Conservation (phyloP, 2,113 vertebrate species). For the Dipodomys spectabilis region DNA sequence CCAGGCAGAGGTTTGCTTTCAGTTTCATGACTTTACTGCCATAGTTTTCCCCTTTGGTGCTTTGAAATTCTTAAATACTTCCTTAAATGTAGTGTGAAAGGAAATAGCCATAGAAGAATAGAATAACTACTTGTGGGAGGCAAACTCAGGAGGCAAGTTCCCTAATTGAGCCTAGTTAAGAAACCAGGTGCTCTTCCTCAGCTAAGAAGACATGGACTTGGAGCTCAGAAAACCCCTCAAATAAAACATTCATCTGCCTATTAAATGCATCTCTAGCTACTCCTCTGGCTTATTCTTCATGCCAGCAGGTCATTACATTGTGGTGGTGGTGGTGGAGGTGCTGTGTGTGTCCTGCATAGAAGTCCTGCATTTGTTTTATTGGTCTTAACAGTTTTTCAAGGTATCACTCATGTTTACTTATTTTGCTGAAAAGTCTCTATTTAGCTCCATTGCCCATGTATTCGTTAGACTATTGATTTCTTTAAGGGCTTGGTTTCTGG, state of each 20-base stretch:
- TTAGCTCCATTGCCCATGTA: too few species aligned
- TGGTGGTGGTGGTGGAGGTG: too few species aligned
- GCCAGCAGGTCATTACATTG: background rate
- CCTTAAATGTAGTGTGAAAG: background rate
- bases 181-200: background rate
- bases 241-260: background rate
- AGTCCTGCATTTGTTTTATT: background rate
- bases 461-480: too few species aligned
- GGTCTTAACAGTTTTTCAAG: constrained; percentile 1
- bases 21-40: background rate
- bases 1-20: background rate
- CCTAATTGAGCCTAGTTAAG: too few species aligned
- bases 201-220: background rate
- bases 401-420: too few species aligned
- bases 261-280: background rate
- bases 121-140: background rate
- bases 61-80: constrained; percentile 13
- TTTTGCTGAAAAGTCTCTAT: too few species aligned
- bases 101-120: background rate
- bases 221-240: background rate
- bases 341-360: background rate
- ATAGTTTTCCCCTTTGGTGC: background rate
- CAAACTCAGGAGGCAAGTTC: background rate
- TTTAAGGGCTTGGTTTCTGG: too few species aligned
- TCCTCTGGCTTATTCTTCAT: background rate